Percentiles rank a stretch among this genome's conserved stretches.
Evolutionary conservation across 2,113 vertebrate genomes (phyloP).

Genomic region (Saguinus imperator): DNA sequence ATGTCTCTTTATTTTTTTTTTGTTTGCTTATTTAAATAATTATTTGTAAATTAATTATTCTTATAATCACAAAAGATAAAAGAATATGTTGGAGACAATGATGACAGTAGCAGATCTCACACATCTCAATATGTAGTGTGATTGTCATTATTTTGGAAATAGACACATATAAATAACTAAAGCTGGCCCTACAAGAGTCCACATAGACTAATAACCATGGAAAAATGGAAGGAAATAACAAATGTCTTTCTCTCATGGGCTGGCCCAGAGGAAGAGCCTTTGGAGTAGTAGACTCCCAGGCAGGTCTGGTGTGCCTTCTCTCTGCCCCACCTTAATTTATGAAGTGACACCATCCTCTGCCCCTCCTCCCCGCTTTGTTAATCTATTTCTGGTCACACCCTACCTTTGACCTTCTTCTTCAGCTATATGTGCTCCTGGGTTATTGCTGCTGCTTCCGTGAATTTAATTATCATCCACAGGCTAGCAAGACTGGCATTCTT

Average conservation of each 20-base stretch:
- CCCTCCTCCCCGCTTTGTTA: not conserved
- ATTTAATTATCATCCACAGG: too few species aligned
- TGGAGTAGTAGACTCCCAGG: not conserved
- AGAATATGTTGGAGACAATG: not conserved
- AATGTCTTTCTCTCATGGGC: not conserved
- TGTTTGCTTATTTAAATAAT: not conserved
- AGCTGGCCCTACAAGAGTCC: not conserved
- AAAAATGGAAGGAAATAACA: not conserved
- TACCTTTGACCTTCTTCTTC: not conserved
- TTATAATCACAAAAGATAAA: not conserved
- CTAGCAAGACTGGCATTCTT: not conserved
- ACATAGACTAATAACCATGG: not conserved
- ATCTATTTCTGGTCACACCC: not conserved
- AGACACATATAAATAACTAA: not conserved
- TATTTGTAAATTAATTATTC: slow-evolving; percentile 3
- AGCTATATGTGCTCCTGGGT: not conserved
- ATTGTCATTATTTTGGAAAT: not conserved
- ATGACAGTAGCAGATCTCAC: not conserved
- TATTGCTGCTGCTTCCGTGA: not conserved
- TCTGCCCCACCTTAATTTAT: not conserved
- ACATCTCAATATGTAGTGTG: not conserved
- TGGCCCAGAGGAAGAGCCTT: too few species aligned
- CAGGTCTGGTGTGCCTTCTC: rapidly evolving
- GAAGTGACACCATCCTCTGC: rapidly evolving
- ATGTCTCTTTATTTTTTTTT: not conserved